Percentiles rank a stretch among this genome's conserved stretches.
phyloP scores from a whole-genome alignment of 2,888 invertebrate species.

The Julus scanicus region DNA sequence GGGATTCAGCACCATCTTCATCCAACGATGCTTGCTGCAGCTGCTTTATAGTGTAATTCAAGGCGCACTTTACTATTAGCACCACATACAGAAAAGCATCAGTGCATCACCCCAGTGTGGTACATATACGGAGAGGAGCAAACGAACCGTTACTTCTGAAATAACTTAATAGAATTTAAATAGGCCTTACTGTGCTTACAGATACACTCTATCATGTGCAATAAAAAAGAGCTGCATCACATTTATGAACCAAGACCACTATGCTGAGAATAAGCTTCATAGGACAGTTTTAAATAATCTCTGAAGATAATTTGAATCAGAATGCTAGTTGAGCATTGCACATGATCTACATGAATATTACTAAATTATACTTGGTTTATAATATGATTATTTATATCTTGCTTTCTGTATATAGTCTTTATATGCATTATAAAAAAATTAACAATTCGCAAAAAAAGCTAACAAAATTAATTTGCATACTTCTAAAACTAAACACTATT shows the following conservation, averaged over 20 bases:
- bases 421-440: too few species aligned
- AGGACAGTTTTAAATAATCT: too few species aligned
- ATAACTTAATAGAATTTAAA: conserved; percentile 38
- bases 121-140: background rate
- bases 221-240: conserved; percentile 15
- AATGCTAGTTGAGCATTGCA: too few species aligned
- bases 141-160: conserved; percentile 3
- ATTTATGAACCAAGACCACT: background rate
- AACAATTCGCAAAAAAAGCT: too few species aligned
- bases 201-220: background rate
- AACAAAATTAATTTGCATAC: too few species aligned
- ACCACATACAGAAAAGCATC: background rate
- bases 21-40: background rate
- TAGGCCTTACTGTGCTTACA: background rate
- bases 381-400: too few species aligned
- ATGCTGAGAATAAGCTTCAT: background rate
- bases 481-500: too few species aligned
- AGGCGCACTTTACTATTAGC: conserved; percentile 29
- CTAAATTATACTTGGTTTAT: too few species aligned
- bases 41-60: background rate
- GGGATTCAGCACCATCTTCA: conserved; percentile 42
- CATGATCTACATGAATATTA: too few species aligned
- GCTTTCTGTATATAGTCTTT: too few species aligned
- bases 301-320: too few species aligned
- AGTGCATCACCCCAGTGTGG: background rate